Conservation (phyloP, 2,888 invertebrate genomes). For the Portevinia maculata region DNA sequence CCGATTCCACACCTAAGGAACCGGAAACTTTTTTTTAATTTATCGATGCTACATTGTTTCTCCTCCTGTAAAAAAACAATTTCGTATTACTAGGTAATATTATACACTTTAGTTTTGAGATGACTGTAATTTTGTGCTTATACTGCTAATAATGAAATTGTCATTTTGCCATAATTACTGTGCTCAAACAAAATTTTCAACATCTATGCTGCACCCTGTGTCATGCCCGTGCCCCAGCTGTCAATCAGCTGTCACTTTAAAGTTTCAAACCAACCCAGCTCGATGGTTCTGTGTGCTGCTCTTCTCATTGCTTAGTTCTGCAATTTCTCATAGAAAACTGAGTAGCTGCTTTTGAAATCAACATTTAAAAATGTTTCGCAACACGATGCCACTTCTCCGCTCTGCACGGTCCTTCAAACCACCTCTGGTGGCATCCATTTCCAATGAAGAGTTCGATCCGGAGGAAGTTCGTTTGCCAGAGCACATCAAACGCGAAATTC, state of each 20-base stretch:
- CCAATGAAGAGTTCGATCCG: conserved; percentile 35
- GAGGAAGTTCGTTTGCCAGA: conserved; percentile 66
- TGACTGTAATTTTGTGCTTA: too few relatives aligned
- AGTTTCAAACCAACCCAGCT: conserved; percentile 10
- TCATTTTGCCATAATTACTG: too few relatives aligned
- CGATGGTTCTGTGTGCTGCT: background rate
- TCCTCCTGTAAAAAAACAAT: too few relatives aligned
- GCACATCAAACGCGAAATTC: conserved; percentile 78
- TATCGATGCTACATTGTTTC: too few relatives aligned
- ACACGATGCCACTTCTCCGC: conserved; percentile 2
- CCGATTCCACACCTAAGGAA: too few relatives aligned
- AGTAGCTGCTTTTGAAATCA: background rate
- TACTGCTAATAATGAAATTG: too few relatives aligned
- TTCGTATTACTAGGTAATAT: too few relatives aligned
- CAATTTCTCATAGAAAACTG: background rate
- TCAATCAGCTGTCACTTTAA: conserved; percentile 18
- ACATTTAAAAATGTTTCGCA: conserved; percentile 38
- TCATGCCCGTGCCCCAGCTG: background rate
- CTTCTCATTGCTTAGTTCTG: conserved; percentile 21
- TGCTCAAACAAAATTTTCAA: too few relatives aligned
- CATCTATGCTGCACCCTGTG: conserved; percentile 2
- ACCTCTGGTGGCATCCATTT: background rate
- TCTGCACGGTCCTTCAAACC: background rate
- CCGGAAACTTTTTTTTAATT: too few relatives aligned
- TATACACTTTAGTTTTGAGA: too few relatives aligned